Conservation (phyloP, 2,888 invertebrate species). For the Isotomurus palustris region DNA sequence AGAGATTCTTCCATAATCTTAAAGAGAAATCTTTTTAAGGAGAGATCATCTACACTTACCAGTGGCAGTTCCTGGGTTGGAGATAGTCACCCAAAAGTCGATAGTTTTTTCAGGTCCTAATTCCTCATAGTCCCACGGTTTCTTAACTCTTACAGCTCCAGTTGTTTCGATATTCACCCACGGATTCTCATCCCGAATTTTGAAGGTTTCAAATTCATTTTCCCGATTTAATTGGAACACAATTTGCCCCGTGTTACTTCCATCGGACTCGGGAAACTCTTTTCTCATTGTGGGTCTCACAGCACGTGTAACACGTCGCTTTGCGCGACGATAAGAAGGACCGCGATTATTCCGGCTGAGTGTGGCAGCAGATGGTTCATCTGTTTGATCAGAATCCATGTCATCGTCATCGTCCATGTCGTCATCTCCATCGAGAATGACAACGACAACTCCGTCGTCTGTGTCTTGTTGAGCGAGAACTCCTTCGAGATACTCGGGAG, state of each 20-base stretch:
- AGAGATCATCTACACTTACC: constrained; percentile 58
- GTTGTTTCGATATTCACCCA: constrained; percentile 90
- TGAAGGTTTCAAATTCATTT: constrained; percentile 85
- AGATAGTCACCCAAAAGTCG: constrained; percentile 93
- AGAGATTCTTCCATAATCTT: constrained; percentile 7
- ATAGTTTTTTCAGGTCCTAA: constrained; percentile 90
- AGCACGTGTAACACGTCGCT: constrained; percentile 74
- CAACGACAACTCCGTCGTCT: constrained; percentile 42
- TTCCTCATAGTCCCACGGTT: constrained; percentile 96
- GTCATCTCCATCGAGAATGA: constrained; percentile 47
- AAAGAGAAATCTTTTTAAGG: too few species aligned
- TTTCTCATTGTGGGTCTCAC: constrained; percentile 92
- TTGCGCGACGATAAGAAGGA: constrained; percentile 31
- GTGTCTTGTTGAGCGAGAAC: constrained; percentile 53
- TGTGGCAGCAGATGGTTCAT: background rate
- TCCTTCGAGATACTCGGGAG: constrained; percentile 48
- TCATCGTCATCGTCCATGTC: constrained; percentile 50
- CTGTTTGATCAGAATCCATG: constrained; percentile 18
- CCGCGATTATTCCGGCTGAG: constrained; percentile 17
- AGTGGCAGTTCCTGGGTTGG: constrained; percentile 74
- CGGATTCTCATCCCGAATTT: constrained; percentile 86
- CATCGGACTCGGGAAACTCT: constrained; percentile 86
- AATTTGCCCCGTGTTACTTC: constrained; percentile 77
- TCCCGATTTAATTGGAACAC: constrained; percentile 88
- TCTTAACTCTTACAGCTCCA: constrained; percentile 86